A percentile compares a stretch with the other conserved stretches of the same genome.
These are phyloP conservation scores for Morone chrysops DNA, from an alignment of 2,113 vertebrate genomes.

Conservation along the genomic window DNA sequence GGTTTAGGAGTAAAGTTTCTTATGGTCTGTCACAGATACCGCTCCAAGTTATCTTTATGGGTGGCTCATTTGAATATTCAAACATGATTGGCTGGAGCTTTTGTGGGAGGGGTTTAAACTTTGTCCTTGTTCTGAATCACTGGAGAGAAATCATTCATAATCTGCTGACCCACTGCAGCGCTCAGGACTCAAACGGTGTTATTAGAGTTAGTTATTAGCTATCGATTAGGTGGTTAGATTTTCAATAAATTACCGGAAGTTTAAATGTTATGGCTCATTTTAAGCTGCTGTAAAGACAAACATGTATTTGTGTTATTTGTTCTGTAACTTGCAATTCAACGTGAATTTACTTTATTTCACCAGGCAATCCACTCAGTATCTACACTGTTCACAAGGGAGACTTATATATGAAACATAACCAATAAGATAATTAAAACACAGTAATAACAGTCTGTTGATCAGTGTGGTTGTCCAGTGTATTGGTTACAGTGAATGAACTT, in stretches of 20 bases:
- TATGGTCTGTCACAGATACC: conserved; percentile 71
- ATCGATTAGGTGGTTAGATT: background rate
- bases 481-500: background rate
- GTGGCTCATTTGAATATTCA: conserved; percentile 79
- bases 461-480: no score
- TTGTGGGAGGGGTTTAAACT: conserved; percentile 66
- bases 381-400: background rate
- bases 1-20: conserved; percentile 52
- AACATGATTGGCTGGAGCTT: conserved; percentile 74
- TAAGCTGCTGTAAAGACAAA: background rate
- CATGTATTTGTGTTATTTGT: no score
- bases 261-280: background rate
- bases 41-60: conserved; percentile 80
- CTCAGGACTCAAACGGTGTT: background rate
- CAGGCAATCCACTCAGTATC: background rate
- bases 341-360: background rate
- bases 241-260: no score
- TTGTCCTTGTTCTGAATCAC: conserved; percentile 34
- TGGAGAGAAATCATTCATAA: conserved; percentile 41
- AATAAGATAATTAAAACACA: background rate
- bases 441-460: background rate
- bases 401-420: background rate
- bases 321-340: background rate
- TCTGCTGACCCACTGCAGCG: background rate
- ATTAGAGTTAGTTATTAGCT: background rate